Conservation (phyloP, 2,888 invertebrate genomes). For the Hypena proboscidalis region DNA sequence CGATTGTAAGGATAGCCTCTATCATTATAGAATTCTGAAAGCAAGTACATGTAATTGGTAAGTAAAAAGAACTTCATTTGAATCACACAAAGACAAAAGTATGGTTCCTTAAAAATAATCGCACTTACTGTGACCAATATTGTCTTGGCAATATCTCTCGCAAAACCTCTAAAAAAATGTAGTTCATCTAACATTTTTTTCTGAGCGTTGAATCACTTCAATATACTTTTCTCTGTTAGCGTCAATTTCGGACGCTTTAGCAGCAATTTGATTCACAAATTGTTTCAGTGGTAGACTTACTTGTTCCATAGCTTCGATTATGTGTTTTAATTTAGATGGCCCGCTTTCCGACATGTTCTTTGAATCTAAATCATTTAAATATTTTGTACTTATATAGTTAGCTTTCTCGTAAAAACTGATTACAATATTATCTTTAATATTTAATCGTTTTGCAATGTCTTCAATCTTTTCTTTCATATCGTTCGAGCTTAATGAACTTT, state of each 20-base stretch:
- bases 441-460: slow-evolving; percentile 24
- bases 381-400: slow-evolving; percentile 26
- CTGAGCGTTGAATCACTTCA: slow-evolving; percentile 14
- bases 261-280: slow-evolving; percentile 22
- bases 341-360: slow-evolving; percentile 34
- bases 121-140: neutral
- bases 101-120: no score
- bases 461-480: slow-evolving; percentile 51
- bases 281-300: slow-evolving; percentile 37
- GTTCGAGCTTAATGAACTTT: slow-evolving; percentile 26
- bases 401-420: slow-evolving; percentile 33
- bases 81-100: no score
- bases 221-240: slow-evolving; percentile 23
- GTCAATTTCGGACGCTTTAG: slow-evolving; percentile 30
- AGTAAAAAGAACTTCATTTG: no score
- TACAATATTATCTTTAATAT: slow-evolving; percentile 30
- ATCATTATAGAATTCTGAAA: no score
- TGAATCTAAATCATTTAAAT: slow-evolving; percentile 38
- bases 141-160: no score
- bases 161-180: slow-evolving; percentile 17
- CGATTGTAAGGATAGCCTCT: no score
- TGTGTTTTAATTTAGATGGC: slow-evolving; percentile 54
- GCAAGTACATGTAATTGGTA: no score
- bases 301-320: slow-evolving; percentile 46
- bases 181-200: slow-evolving; percentile 45